These are phyloP conservation scores for Lycaon pictus DNA, from an alignment of 2,113 vertebrate species.

Conservation along the genomic window DNA sequence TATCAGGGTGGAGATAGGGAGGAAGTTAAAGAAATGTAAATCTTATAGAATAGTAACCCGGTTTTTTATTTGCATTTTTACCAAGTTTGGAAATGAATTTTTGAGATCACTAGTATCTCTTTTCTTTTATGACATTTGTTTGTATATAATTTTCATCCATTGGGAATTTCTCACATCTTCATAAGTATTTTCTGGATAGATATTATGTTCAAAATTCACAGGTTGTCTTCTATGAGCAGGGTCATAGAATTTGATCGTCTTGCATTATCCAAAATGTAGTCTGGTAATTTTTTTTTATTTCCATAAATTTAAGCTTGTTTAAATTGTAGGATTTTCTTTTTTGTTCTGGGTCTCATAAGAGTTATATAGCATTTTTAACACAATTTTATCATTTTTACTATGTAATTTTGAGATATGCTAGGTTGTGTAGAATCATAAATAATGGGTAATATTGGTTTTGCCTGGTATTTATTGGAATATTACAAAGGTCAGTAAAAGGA, in stretches of 20 bases:
- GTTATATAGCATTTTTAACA: background rate
- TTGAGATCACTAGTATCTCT: background rate
- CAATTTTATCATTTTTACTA: background rate
- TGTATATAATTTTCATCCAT: background rate
- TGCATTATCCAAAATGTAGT: constrained; percentile 10
- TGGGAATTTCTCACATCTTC: background rate
- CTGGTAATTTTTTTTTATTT: background rate
- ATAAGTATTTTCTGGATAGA: background rate
- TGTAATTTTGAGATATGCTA: background rate
- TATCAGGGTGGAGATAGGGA: background rate
- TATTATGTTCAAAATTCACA: background rate
- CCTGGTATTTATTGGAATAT: constrained; percentile 27
- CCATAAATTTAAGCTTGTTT: background rate
- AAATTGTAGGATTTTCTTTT: background rate
- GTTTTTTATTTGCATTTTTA: background rate
- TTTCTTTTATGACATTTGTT: background rate
- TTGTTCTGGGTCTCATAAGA: background rate
- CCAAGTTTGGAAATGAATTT: background rate
- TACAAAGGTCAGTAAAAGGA: background rate
- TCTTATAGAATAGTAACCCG: background rate
- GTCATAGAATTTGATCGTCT: background rate
- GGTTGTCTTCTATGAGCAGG: background rate
- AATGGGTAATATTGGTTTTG: constrained; percentile 6
- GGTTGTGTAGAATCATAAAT: background rate
- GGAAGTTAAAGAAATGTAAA: background rate